A percentile compares a stretch with the other conserved stretches of the same genome.
phyloP scores from a whole-genome alignment of 2,797 vertebrate species.

The Coregonus suidteri region DNA sequence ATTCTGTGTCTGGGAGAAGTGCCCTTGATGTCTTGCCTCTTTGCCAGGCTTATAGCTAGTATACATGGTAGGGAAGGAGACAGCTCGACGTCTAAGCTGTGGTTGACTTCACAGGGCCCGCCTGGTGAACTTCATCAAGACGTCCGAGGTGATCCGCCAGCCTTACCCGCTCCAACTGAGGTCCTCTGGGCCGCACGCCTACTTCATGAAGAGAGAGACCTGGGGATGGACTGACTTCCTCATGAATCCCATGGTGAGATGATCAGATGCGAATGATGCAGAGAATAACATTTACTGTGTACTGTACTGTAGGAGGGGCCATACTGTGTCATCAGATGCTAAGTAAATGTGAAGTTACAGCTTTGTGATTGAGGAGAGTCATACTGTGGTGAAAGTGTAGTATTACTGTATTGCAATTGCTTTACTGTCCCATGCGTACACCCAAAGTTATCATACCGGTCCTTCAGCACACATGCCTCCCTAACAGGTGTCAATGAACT shows the following conservation, averaged over 20 bases:
- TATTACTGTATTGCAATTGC: neutral
- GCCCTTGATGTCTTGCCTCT: too few species aligned
- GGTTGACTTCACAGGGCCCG: constrained; percentile 80
- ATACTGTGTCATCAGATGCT: too few species aligned
- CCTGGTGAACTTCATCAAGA: constrained; percentile 95
- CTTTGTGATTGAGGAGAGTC: neutral
- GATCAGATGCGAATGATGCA: constrained; percentile 30
- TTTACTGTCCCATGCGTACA: neutral
- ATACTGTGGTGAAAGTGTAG: neutral
- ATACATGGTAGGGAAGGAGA: neutral
- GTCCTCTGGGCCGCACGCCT: constrained; percentile 86
- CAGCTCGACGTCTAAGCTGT: neutral
- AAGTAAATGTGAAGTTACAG: neutral
- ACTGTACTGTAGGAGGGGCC: too few species aligned
- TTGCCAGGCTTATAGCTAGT: too few species aligned
- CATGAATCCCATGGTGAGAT: constrained; percentile 97
- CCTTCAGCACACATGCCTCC: neutral
- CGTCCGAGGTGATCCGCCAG: constrained; percentile 92
- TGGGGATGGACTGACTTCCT: constrained; percentile 99
- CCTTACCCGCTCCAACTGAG: constrained; percentile 94
- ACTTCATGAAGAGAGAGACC: constrained; percentile 97
- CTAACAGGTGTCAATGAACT: neutral
- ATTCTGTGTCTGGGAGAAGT: neutral
- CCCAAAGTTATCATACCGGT: neutral
- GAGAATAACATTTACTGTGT: neutral